phyloP scores from a whole-genome alignment of 2,797 vertebrate genomes.

The Craterocephalus amniculus region DNA sequence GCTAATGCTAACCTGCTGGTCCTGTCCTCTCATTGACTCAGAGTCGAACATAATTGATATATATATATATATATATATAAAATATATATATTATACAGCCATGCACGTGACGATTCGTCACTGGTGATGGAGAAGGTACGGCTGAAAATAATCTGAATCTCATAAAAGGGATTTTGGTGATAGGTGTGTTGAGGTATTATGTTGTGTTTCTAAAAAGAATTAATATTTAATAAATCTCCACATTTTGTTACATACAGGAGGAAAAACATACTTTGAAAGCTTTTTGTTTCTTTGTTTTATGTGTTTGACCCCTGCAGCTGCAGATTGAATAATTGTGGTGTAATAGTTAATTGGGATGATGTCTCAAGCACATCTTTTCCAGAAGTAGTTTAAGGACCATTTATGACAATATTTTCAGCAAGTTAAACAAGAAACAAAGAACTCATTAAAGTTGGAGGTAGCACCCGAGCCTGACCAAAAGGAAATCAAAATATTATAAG shows the following conservation, averaged over 20 bases:
- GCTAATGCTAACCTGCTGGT: no score
- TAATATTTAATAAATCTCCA: constrained; percentile 4
- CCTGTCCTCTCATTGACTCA: no score
- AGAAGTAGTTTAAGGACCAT: neutral
- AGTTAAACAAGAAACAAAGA: no score
- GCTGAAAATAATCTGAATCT: constrained; percentile 1
- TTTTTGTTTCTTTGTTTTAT: no score
- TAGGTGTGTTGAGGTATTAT: neutral
- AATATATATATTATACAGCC: no score
- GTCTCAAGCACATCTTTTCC: constrained; percentile 1
- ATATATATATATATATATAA: no score
- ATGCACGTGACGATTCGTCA: no score
- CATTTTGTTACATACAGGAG: neutral
- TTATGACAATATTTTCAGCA: no score
- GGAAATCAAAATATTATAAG: no score
- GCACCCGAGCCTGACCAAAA: no score
- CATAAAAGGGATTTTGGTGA: neutral
- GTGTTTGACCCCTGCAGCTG: neutral
- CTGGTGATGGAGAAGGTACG: neutral
- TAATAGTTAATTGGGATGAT: constrained; percentile 4
- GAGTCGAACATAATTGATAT: no score
- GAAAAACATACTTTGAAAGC: neutral
- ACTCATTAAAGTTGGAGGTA: no score
- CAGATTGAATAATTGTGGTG: neutral
- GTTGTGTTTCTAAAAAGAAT: constrained; percentile 6